Conservation (phyloP, 2,888 invertebrate genomes). For the Cabera pusaria region DNA sequence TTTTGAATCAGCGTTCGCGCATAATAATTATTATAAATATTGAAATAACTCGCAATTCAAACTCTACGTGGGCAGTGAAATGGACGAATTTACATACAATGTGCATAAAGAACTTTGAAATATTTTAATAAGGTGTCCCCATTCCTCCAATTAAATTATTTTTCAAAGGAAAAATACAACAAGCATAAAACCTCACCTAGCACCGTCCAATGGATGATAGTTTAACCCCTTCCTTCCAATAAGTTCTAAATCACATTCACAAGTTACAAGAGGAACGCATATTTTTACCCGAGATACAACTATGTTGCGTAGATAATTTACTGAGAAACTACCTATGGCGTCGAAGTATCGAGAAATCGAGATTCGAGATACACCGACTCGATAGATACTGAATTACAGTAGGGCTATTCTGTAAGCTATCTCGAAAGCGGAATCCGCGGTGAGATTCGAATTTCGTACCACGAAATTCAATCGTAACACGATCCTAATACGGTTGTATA, state of each 20-base stretch:
- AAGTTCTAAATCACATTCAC: slow-evolving; percentile 16
- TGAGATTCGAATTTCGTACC: no score
- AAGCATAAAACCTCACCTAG: slow-evolving; percentile 5
- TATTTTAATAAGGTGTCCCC: slow-evolving; percentile 30
- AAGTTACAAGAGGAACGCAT: slow-evolving; percentile 20
- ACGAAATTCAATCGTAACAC: no score
- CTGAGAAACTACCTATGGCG: slow-evolving; percentile 24
- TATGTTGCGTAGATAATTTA: slow-evolving; percentile 37
- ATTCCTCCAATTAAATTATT: slow-evolving; percentile 20
- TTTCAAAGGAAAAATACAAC: slow-evolving; percentile 6
- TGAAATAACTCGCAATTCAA: no score
- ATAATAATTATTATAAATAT: no score
- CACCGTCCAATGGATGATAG: slow-evolving; percentile 8
- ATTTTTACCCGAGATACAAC: slow-evolving; percentile 35
- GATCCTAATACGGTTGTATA: no score
- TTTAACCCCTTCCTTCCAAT: slow-evolving; percentile 20
- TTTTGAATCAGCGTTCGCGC: slow-evolving; percentile 34
- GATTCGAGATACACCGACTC: slow-evolving; percentile 18
- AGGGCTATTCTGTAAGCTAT: no score
- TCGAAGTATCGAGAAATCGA: slow-evolving; percentile 32
- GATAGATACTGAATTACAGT: no score
- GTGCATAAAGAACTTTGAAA: no score
- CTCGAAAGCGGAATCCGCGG: no score
- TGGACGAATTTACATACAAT: no score
- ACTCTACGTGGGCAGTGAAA: no score